These are phyloP conservation scores for Eupristina koningsbergeri DNA, from an alignment of 1,140 invertebrate genomes.

Conservation along the genomic window DNA sequence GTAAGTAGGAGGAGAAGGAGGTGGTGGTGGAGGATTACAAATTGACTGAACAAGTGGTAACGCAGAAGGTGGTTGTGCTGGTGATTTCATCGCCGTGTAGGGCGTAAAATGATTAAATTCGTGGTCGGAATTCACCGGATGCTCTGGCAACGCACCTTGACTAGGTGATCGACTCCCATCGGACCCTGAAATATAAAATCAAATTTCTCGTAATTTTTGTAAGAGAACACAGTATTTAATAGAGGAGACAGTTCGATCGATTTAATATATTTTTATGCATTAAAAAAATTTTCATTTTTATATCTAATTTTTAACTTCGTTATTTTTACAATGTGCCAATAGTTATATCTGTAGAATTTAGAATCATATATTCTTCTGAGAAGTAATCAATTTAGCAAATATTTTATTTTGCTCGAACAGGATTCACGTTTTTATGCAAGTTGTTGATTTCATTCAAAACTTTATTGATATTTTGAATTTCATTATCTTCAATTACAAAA, in stretches of 20 bases:
- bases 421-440: too few species aligned
- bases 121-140: constrained; percentile 54
- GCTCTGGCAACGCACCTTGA: constrained; percentile 61
- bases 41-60: constrained; percentile 66
- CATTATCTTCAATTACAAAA: too few species aligned
- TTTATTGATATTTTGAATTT: too few species aligned
- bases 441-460: too few species aligned
- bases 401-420: too few species aligned
- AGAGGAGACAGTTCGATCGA: constrained; percentile 16
- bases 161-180: constrained; percentile 60
- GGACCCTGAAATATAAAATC: constrained; percentile 54
- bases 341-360: too few species aligned
- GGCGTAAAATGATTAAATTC: constrained; percentile 60
- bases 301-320: too few species aligned
- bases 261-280: background rate
- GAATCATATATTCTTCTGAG: too few species aligned
- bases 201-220: constrained; percentile 14
- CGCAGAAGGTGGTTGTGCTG: constrained; percentile 52
- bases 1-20: constrained; percentile 60
- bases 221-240: background rate
- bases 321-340: too few species aligned
- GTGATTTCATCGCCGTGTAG: constrained; percentile 63
- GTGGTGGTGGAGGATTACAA: constrained; percentile 65
- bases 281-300: too few species aligned
- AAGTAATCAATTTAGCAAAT: too few species aligned